phyloP scores from a whole-genome alignment of 1,140 invertebrate species.

The Hesperophylax magnus region DNA sequence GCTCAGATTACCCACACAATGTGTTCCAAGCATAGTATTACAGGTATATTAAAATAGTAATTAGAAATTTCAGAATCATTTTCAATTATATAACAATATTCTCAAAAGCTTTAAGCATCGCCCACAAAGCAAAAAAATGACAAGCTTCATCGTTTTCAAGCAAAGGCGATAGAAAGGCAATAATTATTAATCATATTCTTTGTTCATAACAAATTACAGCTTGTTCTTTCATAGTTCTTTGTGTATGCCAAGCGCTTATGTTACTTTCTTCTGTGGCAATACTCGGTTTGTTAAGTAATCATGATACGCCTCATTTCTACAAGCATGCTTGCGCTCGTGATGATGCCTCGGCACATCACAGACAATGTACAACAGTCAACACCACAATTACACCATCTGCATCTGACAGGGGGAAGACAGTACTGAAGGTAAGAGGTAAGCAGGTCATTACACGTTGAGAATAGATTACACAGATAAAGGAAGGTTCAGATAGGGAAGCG shows the following conservation, averaged over 20 bases:
- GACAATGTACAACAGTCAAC: conserved; percentile 34
- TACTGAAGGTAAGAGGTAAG: neutral
- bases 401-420: conserved; percentile 5
- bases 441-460: conserved; percentile 3
- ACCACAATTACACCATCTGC: conserved; percentile 33
- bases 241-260: conserved; percentile 32
- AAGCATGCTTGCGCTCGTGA: conserved; percentile 45
- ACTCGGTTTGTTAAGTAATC: conserved; percentile 5
- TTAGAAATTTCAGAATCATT: conserved; percentile 19
- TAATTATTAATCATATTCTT: conserved; percentile 9
- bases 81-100: conserved; percentile 31
- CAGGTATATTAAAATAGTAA: conserved; percentile 41
- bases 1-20: neutral
- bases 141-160: conserved; percentile 31
- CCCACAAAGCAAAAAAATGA: conserved; percentile 24
- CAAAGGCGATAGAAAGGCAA: conserved; percentile 33
- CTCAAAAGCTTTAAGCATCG: conserved; percentile 41
- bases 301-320: conserved; percentile 37
- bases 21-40: conserved; percentile 45
- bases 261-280: conserved; percentile 27
- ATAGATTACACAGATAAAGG: conserved; percentile 1
- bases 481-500: conserved; percentile 20
- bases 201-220: conserved; percentile 24
- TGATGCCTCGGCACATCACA: conserved; percentile 4
- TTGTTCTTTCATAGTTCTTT: conserved; percentile 20